phyloP scores from a whole-genome alignment of 2,888 invertebrate species.

The Hydrotaea diabolus region DNA sequence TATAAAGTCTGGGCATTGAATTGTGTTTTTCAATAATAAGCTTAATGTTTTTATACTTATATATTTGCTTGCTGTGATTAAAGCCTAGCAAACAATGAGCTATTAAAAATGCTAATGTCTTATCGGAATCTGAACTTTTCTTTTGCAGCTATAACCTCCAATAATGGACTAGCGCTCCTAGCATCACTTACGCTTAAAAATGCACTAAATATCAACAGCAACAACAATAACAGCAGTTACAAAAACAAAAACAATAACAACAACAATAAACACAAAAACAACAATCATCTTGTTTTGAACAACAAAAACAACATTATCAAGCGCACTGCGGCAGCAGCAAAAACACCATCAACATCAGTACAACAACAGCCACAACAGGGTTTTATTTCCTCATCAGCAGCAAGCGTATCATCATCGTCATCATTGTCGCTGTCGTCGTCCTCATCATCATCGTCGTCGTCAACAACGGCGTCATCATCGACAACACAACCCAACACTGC shows the following conservation, averaged over 20 bases:
- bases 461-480: slow-evolving; percentile 50
- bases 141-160: slow-evolving; percentile 68
- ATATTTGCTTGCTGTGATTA: too few relatives aligned
- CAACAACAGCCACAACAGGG: slow-evolving; percentile 55
- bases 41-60: too few relatives aligned
- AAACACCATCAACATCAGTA: slow-evolving; percentile 42
- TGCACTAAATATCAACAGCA: slow-evolving; percentile 75
- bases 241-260: slow-evolving; percentile 60
- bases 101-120: too few relatives aligned
- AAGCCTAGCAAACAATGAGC: too few relatives aligned
- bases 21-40: too few relatives aligned
- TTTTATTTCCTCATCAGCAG: slow-evolving; percentile 45
- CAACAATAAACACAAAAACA: slow-evolving; percentile 64
- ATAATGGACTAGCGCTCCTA: slow-evolving; percentile 75
- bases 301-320: slow-evolving; percentile 49
- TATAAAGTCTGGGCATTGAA: too few relatives aligned
- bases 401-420: slow-evolving; percentile 62
- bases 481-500: neutral
- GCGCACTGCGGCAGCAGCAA: slow-evolving; percentile 60
- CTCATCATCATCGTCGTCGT: slow-evolving; percentile 49
- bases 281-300: slow-evolving; percentile 57
- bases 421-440: slow-evolving; percentile 55
- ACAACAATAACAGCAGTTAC: slow-evolving; percentile 67
- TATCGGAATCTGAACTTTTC: slow-evolving; percentile 7
- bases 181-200: slow-evolving; percentile 76